Conservation (phyloP, 2,113 vertebrate genomes). For the Colius striatus region DNA sequence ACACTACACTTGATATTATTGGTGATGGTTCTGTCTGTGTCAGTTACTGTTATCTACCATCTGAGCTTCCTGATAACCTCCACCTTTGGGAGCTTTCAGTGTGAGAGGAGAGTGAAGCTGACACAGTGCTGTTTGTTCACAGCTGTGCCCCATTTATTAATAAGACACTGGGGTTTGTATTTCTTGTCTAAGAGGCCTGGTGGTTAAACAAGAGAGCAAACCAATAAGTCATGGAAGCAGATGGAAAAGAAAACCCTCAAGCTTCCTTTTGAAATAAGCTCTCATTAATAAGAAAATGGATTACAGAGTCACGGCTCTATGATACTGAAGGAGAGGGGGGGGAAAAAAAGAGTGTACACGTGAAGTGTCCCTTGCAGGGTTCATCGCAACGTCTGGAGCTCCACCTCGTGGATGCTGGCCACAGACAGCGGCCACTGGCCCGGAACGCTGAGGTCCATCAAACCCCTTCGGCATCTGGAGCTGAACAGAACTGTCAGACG, state of each 20-base stretch:
- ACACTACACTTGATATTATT: background rate
- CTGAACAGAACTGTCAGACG: background rate
- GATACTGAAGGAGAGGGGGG: background rate
- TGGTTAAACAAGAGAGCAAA: background rate
- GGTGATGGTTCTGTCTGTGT: background rate
- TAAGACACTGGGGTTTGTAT: background rate
- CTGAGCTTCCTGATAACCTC: background rate
- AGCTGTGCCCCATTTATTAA: background rate
- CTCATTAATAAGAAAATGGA: background rate
- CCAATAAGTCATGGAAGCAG: background rate
- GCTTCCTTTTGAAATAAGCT: background rate
- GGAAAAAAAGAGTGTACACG: accelerated
- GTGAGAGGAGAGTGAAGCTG: background rate
- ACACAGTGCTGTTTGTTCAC: accelerated
- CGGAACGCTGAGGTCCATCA: accelerated
- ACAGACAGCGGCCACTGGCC: background rate
- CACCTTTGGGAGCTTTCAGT: background rate
- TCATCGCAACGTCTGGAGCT: background rate
- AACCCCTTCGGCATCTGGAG: accelerated
- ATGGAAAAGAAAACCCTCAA: background rate
- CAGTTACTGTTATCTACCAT: background rate
- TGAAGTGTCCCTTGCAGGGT: background rate
- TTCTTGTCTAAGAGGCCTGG: accelerated
- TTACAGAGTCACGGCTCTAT: background rate
- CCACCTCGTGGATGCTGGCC: background rate